phyloP scores from a whole-genome alignment of 92 coral and sea anemone genomes.

The Siderastrea radians region DNA sequence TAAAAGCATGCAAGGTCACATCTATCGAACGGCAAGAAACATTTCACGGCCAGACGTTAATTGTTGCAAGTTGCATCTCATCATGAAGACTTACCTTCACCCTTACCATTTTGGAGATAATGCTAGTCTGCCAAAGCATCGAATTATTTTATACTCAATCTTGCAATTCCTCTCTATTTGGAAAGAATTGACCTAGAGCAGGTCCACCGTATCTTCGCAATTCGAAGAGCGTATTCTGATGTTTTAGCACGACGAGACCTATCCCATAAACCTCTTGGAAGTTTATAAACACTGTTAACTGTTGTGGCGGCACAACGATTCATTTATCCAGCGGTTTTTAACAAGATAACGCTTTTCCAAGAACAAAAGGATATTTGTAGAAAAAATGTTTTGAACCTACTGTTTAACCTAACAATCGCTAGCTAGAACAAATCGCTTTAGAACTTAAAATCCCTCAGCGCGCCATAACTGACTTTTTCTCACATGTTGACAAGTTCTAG shows the following conservation, averaged over 20 bases:
- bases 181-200: not conserved
- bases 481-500: too few species aligned
- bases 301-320: not conserved
- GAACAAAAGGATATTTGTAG: not conserved
- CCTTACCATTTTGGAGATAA: conserved; percentile 4
- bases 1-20: not conserved
- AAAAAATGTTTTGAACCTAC: not conserved
- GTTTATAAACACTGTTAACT: not conserved
- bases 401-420: too few species aligned
- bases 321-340: conserved; percentile 13
- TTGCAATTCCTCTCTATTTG: not conserved
- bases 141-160: conserved; percentile 1
- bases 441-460: too few species aligned
- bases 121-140: not conserved
- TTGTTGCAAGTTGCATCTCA: not conserved
- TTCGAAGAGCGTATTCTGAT: not conserved
- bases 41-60: not conserved
- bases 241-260: not conserved
- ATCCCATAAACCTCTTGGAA: conserved; percentile 25
- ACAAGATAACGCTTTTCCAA: not conserved
- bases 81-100: conserved; percentile 30
- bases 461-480: too few species aligned
- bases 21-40: not conserved
- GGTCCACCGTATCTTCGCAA: not conserved
- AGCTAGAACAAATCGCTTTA: too few species aligned